Percentiles rank a stretch among this genome's conserved stretches.
Evolutionary conservation across 2,797 vertebrate species (phyloP).

Genomic region (Saxicola maurus): DNA sequence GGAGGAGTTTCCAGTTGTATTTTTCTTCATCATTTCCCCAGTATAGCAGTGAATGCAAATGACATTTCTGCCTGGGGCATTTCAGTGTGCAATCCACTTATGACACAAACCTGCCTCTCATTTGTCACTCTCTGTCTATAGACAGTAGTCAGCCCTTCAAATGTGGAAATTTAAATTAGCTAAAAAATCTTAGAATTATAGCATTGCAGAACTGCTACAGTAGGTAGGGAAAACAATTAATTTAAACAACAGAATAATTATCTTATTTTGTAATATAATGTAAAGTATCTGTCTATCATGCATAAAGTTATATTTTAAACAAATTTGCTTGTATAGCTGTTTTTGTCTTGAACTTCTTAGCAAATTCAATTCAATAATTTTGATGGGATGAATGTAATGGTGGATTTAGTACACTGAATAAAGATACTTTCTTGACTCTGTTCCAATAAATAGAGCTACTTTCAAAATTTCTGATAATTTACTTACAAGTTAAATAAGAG

Average conservation of each 20-base stretch:
- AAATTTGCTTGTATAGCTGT: background rate
- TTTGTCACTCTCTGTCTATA: background rate
- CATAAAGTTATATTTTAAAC: background rate
- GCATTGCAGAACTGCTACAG: background rate
- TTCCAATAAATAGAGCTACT: background rate
- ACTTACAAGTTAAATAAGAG: background rate
- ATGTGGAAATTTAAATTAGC: background rate
- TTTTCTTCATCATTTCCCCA: background rate
- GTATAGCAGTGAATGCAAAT: background rate
- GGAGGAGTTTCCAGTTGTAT: background rate
- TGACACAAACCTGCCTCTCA: background rate
- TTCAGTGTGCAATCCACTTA: background rate
- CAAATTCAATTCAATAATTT: background rate
- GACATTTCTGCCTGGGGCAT: background rate
- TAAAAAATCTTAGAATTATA: background rate
- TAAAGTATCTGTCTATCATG: background rate
- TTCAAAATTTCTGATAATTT: background rate
- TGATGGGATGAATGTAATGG: background rate
- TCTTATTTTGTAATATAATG: background rate
- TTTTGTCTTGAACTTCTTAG: background rate
- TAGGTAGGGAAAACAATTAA: background rate
- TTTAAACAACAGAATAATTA: background rate
- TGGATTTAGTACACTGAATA: background rate
- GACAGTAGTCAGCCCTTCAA: background rate
- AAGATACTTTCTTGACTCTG: background rate